phyloP scores from a whole-genome alignment of 2,113 vertebrate genomes.

The Coptodon bakossiorum region DNA sequence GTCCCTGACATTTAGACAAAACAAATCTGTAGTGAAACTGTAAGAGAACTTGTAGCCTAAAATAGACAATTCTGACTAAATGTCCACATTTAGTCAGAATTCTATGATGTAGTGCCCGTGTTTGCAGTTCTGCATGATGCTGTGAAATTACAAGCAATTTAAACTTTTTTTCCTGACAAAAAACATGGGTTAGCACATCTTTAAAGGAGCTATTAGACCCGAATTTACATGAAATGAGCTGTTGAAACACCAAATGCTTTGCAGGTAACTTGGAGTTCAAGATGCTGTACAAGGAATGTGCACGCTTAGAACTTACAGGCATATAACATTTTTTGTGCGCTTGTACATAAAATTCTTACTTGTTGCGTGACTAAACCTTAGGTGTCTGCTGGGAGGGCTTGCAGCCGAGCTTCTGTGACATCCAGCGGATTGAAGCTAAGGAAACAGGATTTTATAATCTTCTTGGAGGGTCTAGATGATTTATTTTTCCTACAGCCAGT shows the following conservation, averaged over 20 bases:
- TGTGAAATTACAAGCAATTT: constrained; percentile 28
- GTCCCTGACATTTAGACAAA: constrained; percentile 31
- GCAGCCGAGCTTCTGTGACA: neutral
- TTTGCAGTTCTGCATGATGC: neutral
- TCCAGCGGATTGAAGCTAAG: neutral
- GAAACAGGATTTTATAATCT: neutral
- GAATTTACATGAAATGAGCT: constrained; percentile 47
- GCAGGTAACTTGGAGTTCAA: neutral
- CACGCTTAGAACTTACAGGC: neutral
- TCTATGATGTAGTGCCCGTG: neutral
- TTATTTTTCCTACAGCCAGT: neutral
- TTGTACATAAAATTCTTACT: neutral
- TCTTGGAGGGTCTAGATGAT: neutral
- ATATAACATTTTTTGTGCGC: neutral
- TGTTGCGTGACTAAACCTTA: neutral
- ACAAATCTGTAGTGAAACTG: constrained; percentile 24
- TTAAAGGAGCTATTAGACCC: constrained; percentile 29
- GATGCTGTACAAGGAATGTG: neutral
- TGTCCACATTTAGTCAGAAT: constrained; percentile 9
- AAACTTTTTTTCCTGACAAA: neutral
- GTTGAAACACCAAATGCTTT: neutral
- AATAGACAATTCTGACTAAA: neutral
- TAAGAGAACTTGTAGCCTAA: neutral
- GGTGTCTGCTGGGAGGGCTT: neutral
- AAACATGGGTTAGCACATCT: neutral